phyloP scores from a whole-genome alignment of 2,888 invertebrate species.

The Cetonia aurata region DNA sequence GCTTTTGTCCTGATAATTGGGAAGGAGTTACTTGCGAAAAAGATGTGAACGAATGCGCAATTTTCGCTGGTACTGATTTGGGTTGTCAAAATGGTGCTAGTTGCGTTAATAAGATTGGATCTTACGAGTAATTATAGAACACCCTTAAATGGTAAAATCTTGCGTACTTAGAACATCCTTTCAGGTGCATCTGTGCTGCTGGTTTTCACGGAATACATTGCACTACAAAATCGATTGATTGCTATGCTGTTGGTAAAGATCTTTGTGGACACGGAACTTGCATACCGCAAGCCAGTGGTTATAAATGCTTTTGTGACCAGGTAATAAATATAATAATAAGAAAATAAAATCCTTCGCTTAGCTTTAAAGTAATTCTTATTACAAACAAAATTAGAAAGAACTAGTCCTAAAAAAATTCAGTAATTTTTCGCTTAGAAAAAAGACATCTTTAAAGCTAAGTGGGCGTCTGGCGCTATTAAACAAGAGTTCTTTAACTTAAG shows the following conservation, averaged over 20 bases:
- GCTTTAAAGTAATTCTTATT: too few species aligned
- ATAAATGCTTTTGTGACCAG: slow-evolving; percentile 85
- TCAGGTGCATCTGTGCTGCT: slow-evolving; percentile 79
- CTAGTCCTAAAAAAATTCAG: too few species aligned
- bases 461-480: too few species aligned
- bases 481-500: background rate
- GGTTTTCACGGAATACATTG: slow-evolving; percentile 91
- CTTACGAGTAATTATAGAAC: slow-evolving; percentile 73
- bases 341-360: too few species aligned
- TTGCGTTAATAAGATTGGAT: slow-evolving; percentile 84
- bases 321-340: slow-evolving; percentile 61
- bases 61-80: slow-evolving; percentile 84
- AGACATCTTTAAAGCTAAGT: too few species aligned
- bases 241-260: slow-evolving; percentile 77
- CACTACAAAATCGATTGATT: slow-evolving; percentile 79
- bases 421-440: too few species aligned
- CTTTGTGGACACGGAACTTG: slow-evolving; percentile 93
- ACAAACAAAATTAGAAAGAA: too few species aligned
- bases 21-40: slow-evolving; percentile 81
- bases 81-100: slow-evolving; percentile 94
- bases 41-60: slow-evolving; percentile 90
- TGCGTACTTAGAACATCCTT: slow-evolving; percentile 5
- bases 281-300: slow-evolving; percentile 76
- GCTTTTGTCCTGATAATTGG: slow-evolving; percentile 82
- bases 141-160: too few species aligned